These are phyloP conservation scores for Synanceia verrucosa DNA, from an alignment of 2,797 vertebrate genomes.

Conservation along the genomic window DNA sequence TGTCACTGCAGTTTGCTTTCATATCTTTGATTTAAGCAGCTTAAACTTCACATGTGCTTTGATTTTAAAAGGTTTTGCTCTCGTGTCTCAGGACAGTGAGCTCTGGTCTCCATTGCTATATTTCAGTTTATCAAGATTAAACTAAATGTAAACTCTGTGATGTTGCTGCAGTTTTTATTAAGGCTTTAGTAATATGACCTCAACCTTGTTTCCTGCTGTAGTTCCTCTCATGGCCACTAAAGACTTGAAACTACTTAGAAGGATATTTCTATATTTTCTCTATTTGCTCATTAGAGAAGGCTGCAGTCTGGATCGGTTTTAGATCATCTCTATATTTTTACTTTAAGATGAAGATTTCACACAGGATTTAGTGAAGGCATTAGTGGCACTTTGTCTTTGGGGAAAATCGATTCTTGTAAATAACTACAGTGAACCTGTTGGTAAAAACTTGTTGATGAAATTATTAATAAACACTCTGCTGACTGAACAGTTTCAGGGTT, in stretches of 20 bases:
- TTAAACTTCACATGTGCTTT: too few relatives aligned
- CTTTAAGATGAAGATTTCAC: neutral
- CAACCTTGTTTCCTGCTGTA: constrained; percentile 2
- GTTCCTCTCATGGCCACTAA: constrained; percentile 24
- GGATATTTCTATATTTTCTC: neutral
- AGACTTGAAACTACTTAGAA: neutral
- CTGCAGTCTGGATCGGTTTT: neutral
- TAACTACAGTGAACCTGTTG: neutral
- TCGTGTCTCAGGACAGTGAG: neutral
- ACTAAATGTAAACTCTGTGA: too few relatives aligned
- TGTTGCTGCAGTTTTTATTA: neutral
- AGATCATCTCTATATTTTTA: neutral
- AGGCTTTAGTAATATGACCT: neutral
- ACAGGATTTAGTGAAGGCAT: neutral
- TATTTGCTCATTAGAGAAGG: neutral
- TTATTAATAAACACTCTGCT: neutral
- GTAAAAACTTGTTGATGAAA: neutral
- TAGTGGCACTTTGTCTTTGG: neutral
- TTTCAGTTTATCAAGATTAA: neutral
- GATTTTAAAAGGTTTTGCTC: neutral
- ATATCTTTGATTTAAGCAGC: too few relatives aligned
- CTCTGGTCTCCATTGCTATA: neutral
- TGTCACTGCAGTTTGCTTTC: too few relatives aligned
- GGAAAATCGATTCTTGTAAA: neutral
- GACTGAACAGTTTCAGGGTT: neutral